Base-by-base conservation (phyloP, 2,797 vertebrate species). In the Darevskia mixta region DNA sequence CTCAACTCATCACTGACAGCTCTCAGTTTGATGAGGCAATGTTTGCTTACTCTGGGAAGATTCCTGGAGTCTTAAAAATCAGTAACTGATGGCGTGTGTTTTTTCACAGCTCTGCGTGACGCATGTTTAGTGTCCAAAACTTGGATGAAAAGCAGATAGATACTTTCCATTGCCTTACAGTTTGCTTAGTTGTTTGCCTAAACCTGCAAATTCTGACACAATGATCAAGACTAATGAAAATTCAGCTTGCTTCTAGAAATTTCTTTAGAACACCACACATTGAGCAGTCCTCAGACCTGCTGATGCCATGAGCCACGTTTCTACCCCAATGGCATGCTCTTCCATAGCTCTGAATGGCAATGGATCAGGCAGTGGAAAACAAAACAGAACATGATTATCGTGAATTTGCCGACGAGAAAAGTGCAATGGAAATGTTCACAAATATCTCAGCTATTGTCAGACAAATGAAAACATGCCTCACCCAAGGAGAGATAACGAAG, bases 381-480 rank as follows among this genome's bases (percentile, higher is more conserved):
- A 35, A 55, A 58, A 83, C n/a, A 35, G 66, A 58, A 27, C 13
- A 27, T 73, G 13, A 7, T 35, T 88, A 8, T 18, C 38, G 86
- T 88, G 85, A 71, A 1, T 8, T 83, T 64, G 38, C n/a, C 3
- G 18, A 25, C 86, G 90, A 90, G 35, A 87, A 93, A 93, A 45
- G n/a, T 86, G 20, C 64, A 86, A 25, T 41, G 15, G 41, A 15
- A 58, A 29, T 67, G 64, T 89, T 86, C 88, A 79, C 85, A 58
- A 85, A 79, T 0, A 1, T 87, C 27, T 38, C 41, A 64, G 3
- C 41, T 79, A 67, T 89, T 89, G 91, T 67, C 69, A 87, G 41
- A 58, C 91, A 43, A 20, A 75, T 83, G 75, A 90, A 92, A 92
- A 73, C 45, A 87, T 49, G 73, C 88, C 86, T 92, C 71, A 66